These are phyloP conservation scores for Nephrotoma appendiculata DNA, from an alignment of 2,888 invertebrate species.

Conservation along the genomic window DNA sequence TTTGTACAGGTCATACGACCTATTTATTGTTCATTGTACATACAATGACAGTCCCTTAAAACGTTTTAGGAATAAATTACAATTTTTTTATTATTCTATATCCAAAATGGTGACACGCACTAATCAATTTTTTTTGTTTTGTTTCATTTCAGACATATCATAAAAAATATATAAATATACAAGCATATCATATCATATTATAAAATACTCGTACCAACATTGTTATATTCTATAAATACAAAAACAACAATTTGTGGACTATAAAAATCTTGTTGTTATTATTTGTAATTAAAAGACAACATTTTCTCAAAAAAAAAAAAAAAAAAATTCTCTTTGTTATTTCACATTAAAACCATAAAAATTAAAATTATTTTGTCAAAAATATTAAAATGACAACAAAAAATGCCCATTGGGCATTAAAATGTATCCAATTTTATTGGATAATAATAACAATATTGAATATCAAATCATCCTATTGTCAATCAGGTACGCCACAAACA, in stretches of 20 bases:
- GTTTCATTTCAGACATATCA: not conserved
- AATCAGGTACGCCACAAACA: constrained; percentile 35
- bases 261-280: not conserved
- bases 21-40: no score
- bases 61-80: no score
- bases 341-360: not conserved
- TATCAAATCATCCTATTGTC: not conserved
- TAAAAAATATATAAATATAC: not conserved
- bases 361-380: not conserved
- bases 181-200: not conserved
- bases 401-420: constrained; percentile 11
- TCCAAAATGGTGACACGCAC: not conserved
- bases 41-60: no score
- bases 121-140: not conserved
- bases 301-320: no score
- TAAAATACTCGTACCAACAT: not conserved
- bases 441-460: constrained; percentile 11
- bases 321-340: no score
- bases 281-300: not conserved
- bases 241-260: not conserved
- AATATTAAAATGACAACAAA: constrained; percentile 5
- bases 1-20: no score
- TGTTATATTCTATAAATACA: not conserved
- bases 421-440: constrained; percentile 12
- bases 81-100: not conserved